Base-by-base conservation (phyloP, 2,888 invertebrate species). In the Trichopoda pennipes region DNA sequence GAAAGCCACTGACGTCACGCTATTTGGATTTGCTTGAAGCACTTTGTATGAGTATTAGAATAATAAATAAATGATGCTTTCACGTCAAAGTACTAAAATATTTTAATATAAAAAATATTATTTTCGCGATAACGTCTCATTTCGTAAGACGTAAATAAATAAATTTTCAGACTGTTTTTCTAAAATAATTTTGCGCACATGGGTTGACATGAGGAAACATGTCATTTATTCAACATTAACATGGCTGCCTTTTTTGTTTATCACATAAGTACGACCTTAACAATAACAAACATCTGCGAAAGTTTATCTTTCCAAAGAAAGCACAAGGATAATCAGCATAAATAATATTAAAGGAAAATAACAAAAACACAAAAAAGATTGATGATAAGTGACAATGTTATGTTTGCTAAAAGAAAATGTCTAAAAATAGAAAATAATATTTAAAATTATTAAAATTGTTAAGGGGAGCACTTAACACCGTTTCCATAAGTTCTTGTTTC, bases 251-350 rank as follows among this genome's bases (percentile, higher is more conserved):
- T 64, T 9, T 19, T 16, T 64, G 7, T 19, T n/a, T 38, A 6
- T 12, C 10, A 12, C 12, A 1, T 73, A 64, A 55, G 21, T 35
- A 17, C 17, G 53, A 63, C 32, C 32, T 53, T 63, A 14, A 44
- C 19, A n/a, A 44, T 28, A 17, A 14, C 7, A 61, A 53, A 55
- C 42, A 44, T 6, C 42, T 44, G 42, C 16, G 42, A 44, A 7
- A 44, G 42, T n/a, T 44, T 38, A 38, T 38, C 38, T 38, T 14
- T 6, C 42, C 14, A 44, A 44, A 44, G 16, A 14, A 28, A 47
- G 17, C 9, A 23, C 2, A 74, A 49, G 61, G 68, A 80, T 74
- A 79, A 79, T 79, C 68, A 74, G 42, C 16, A 73, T 55, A 68
- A 73, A 73, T 32, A 56, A 16, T 28, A 68, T 12, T 32, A 56